Base-by-base conservation (phyloP, 2,888 invertebrate species). In the Rotaria magnacalcarata region DNA sequence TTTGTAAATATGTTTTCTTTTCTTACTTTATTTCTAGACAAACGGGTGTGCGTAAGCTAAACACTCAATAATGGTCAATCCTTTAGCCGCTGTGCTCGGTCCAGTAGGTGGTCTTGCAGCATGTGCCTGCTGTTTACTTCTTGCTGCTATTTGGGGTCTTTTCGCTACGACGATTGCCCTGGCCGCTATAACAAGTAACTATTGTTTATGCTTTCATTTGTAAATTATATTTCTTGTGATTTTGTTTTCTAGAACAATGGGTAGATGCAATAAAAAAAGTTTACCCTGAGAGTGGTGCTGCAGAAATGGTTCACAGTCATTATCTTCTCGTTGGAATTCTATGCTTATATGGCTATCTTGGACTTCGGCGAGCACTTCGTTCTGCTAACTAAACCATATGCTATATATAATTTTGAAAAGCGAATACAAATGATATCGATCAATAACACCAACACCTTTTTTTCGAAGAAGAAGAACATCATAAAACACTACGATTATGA, bases 71-170 rank as follows among this genome's bases (percentile, higher is more conserved):
- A 80, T 80, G 80, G 80, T 6, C 8, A 80, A 80, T 80, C 80
- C 80, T 21, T 1, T 80, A 47, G 47, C 24, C 24, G 80, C 47
- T 14, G 80, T 47, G 11, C 47, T 80, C 24, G 80, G 80, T 80
- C 80, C 80, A n/a, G n/a, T 80, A 24, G 80, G 80, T 43, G 80
- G 80, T 47, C 80, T 80, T 47, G 80, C 80, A 11, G 47, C 47
- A 4, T 80, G 80, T 47, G 80, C 80, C 6, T 80, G 80, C n/a
- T 47, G 47, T 41, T 80, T 80, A 47, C 34, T 80, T 24, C 16
- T 80, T 47, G 47, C 80, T 47, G 80, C 80, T 47, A 80, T 80
- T n/a, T 80, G 80, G 80, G 80, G 80, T 80, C 80, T 80, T 14
- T 80, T 80, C n/a, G 47, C 47, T 14, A 80, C 80, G 4, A 80